Evolutionary conservation across 2,797 vertebrate species (phyloP).

Genomic region (Anomalospiza imberbis): DNA sequence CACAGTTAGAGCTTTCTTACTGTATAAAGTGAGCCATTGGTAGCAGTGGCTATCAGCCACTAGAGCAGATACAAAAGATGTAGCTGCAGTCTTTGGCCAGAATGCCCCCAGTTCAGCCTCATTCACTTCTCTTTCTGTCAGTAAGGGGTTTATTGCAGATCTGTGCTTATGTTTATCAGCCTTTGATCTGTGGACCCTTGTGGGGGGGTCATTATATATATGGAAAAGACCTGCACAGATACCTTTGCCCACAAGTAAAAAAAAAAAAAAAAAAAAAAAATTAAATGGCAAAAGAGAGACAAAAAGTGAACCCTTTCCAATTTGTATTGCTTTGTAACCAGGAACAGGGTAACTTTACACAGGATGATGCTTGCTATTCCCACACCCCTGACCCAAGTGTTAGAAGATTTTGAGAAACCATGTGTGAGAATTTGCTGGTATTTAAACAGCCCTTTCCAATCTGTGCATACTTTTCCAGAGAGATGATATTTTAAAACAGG

Average conservation of each 20-base stretch:
- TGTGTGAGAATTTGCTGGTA: neutral
- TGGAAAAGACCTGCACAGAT: neutral
- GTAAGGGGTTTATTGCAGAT: neutral
- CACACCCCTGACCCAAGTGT: rapidly evolving
- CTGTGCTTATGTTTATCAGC: neutral
- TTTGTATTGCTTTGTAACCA: neutral
- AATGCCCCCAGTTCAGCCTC: neutral
- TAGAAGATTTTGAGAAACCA: neutral
- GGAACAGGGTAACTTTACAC: neutral
- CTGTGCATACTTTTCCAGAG: neutral
- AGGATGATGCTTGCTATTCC: neutral
- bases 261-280: neutral
- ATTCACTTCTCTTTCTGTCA: neutral
- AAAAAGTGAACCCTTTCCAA: neutral
- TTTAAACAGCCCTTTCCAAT: neutral
- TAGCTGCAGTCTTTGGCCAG: neutral
- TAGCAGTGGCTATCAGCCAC: neutral
- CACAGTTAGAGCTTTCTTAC: neutral
- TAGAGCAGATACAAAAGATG: neutral
- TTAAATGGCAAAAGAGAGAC: neutral
- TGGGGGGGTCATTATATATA: neutral
- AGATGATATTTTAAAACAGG: neutral
- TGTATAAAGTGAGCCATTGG: rapidly evolving
- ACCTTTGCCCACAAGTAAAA: neutral
- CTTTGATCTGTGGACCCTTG: neutral